Percentiles rank a stretch among this genome's conserved stretches.
Evolutionary conservation across 2,113 vertebrate species (phyloP).

Genomic region (Hipposideros armiger): DNA sequence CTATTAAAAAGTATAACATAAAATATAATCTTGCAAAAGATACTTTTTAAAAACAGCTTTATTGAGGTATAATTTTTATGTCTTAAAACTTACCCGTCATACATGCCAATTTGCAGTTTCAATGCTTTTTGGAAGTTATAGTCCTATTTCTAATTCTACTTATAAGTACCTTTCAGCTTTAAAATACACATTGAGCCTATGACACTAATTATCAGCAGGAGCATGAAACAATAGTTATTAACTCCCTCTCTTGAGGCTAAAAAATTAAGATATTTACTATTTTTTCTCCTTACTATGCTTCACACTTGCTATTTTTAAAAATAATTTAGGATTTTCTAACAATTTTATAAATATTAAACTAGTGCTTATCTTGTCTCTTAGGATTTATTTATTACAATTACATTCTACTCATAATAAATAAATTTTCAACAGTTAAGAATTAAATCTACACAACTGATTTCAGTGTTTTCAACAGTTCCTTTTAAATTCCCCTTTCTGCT

Average conservation of each 20-base stretch:
- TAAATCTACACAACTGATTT: constrained; percentile 38
- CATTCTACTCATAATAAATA: constrained; percentile 51
- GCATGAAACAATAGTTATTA: constrained; percentile 40
- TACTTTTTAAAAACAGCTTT: background rate
- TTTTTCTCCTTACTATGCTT: background rate
- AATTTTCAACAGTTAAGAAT: constrained; percentile 50
- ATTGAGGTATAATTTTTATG: background rate
- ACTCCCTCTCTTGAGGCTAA: background rate
- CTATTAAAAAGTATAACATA: too few relatives aligned
- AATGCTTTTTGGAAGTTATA: constrained; percentile 13
- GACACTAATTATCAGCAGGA: constrained; percentile 27
- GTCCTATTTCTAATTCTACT: constrained; percentile 33
- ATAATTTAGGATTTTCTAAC: constrained; percentile 44
- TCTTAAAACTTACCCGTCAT: constrained; percentile 15
- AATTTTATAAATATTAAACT: constrained; percentile 55
- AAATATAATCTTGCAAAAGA: too few relatives aligned
- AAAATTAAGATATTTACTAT: constrained; percentile 49
- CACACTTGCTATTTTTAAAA: constrained; percentile 6
- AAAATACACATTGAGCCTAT: background rate
- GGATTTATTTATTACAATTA: constrained; percentile 20
- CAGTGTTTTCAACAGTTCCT: background rate
- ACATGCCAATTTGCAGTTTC: background rate
- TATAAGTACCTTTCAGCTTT: background rate
- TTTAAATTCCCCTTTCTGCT: background rate
- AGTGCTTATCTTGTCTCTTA: constrained; percentile 48